Conservation (phyloP, 2,888 invertebrate genomes). For the Apoda limacodes region DNA sequence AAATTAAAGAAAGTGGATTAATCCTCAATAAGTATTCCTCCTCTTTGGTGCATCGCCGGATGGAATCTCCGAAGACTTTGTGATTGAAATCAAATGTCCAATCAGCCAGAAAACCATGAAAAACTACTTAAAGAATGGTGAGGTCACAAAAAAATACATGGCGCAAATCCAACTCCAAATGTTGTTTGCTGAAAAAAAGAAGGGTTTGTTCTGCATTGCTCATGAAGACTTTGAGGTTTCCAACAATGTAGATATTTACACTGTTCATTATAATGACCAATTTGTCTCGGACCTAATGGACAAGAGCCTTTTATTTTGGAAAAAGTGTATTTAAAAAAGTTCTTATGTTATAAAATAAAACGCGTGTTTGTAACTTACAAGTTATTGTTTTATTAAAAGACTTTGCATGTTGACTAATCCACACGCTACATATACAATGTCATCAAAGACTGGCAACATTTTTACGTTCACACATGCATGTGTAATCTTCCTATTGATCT, state of each 20-base stretch:
- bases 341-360: no score
- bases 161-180: conserved; percentile 5
- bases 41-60: no score
- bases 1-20: no score
- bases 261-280: no score
- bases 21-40: no score
- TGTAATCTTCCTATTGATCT: conserved; percentile 4
- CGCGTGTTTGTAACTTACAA: no score
- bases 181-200: conserved; percentile 3
- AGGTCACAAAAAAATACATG: conserved; percentile 1
- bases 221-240: no score
- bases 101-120: conserved; percentile 4
- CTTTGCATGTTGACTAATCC: conserved; percentile 5
- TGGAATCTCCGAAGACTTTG: no score
- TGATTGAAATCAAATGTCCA: no score
- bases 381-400: conserved; percentile 3
- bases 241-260: no score
- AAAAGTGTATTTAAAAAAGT: no score
- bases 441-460: conserved; percentile 2
- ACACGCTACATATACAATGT: conserved; percentile 4
- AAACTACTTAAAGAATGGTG: conserved; percentile 1
- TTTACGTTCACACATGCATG: conserved; percentile 5
- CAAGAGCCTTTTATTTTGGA: conserved; percentile 1
- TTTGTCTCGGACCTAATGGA: no score
- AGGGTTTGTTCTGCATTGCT: background rate